phyloP scores from a whole-genome alignment of 2,113 vertebrate species.

The Nibea albiflora region DNA sequence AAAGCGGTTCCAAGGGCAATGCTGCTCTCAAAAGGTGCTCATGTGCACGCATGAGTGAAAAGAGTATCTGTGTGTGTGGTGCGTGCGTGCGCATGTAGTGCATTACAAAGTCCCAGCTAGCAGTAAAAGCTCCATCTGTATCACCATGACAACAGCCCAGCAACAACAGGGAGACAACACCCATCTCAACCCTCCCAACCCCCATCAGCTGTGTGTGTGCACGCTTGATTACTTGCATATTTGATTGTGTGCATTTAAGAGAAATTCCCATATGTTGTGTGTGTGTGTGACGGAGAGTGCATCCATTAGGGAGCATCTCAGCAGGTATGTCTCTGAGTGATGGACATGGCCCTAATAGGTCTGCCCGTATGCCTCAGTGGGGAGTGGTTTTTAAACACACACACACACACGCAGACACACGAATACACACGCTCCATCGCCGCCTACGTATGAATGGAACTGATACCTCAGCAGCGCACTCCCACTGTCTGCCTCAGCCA shows the following conservation, averaged over 20 bases:
- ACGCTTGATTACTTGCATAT: constrained; percentile 71
- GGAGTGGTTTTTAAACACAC: constrained; percentile 53
- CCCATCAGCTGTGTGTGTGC: constrained; percentile 69
- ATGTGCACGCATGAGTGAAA: constrained; percentile 31
- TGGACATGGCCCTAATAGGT: constrained; percentile 65
- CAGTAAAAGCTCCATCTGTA: constrained; percentile 78
- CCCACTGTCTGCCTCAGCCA: constrained; percentile 84
- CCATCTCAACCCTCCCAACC: constrained; percentile 78
- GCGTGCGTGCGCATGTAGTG: constrained; percentile 30
- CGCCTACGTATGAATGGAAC: constrained; percentile 91
- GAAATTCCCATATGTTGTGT: constrained; percentile 35
- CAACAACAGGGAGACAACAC: constrained; percentile 81
- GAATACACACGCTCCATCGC: constrained; percentile 31
- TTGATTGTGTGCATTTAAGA: constrained; percentile 62
- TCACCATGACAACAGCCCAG: constrained; percentile 83
- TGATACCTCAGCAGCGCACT: constrained; percentile 87
- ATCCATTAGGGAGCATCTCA: constrained; percentile 68
- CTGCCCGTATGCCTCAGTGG: constrained; percentile 51
- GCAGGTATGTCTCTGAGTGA: constrained; percentile 69
- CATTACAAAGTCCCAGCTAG: constrained; percentile 62
- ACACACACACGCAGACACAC: constrained; percentile 1
- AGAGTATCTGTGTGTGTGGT: not conserved
- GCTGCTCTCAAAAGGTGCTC: constrained; percentile 57
- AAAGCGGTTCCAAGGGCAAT: constrained; percentile 47
- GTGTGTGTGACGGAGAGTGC: constrained; percentile 17